phyloP scores from a whole-genome alignment of 2,888 invertebrate species.

The Theristus sp. region DNA sequence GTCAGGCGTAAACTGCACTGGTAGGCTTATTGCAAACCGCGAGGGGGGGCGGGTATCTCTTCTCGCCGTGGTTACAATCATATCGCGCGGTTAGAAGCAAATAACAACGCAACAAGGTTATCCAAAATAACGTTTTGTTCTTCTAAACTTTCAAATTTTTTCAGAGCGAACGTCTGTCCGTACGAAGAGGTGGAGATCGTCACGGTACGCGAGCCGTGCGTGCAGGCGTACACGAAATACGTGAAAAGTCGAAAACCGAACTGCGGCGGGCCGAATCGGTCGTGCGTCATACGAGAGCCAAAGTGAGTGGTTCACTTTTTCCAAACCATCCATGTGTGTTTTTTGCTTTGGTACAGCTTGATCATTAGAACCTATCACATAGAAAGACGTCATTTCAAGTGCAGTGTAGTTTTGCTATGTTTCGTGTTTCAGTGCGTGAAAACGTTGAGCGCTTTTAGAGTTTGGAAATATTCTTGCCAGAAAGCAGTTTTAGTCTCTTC shows the following conservation, averaged over 20 bases:
- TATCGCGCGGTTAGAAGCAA: no score
- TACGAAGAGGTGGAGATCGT: constrained; percentile 35
- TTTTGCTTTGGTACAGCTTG: background rate
- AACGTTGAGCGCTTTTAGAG: no score
- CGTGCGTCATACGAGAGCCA: constrained; percentile 36
- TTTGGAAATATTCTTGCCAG: no score
- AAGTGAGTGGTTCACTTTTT: constrained; percentile 29
- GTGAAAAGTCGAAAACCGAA: constrained; percentile 37
- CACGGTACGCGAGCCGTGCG: constrained; percentile 34
- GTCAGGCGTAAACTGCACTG: no score
- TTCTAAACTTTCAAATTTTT: constrained; percentile 9
- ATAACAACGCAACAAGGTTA: no score
- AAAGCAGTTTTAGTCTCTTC: no score
- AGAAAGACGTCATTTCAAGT: background rate
- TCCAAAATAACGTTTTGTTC: no score
- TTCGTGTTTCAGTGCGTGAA: no score
- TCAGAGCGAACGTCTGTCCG: constrained; percentile 38
- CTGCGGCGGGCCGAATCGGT: constrained; percentile 32
- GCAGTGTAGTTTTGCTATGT: background rate
- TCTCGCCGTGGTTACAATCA: no score
- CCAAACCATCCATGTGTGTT: no score
- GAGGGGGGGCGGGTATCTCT: no score
- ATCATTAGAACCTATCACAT: background rate
- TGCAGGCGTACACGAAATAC: constrained; percentile 35
- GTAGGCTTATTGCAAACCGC: no score